Evolutionary conservation across 1,140 invertebrate species (phyloP).

Genomic region (Penaeus chinensis): DNA sequence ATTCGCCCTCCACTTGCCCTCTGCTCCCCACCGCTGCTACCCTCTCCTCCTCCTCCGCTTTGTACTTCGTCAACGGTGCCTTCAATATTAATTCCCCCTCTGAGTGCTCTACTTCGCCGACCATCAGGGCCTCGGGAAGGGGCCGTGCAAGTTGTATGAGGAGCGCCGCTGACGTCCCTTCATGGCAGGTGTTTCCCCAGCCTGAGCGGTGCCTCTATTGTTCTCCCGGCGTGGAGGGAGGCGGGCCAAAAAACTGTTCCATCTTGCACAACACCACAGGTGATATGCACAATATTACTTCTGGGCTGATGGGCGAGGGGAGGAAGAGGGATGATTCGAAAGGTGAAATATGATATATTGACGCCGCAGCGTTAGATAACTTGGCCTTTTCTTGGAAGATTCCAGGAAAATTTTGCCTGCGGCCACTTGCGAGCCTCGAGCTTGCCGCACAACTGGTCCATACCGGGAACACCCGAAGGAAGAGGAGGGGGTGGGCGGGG

Average conservation of each 20-base stretch:
- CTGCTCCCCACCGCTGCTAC: constrained; percentile 28
- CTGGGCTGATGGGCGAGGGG: too few species aligned
- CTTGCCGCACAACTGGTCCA: too few species aligned
- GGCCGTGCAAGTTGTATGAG: constrained; percentile 4
- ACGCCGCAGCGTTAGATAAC: too few species aligned
- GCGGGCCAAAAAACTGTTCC: too few species aligned
- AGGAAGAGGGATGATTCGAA: too few species aligned
- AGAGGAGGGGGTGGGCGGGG: neutral
- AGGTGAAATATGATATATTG: too few species aligned
- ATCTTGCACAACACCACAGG: too few species aligned
- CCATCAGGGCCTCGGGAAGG: neutral
- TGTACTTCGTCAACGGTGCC: constrained; percentile 28
- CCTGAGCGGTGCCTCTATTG: neutral
- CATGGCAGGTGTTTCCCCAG: neutral
- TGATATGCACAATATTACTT: too few species aligned
- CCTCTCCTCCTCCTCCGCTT: constrained; percentile 17
- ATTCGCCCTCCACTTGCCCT: constrained; percentile 48
- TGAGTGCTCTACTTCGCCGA: constrained; percentile 31
- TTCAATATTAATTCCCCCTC: constrained; percentile 24
- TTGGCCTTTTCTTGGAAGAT: too few species aligned
- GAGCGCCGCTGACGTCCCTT: constrained; percentile 26
- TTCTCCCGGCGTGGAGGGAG: constrained; percentile 5
- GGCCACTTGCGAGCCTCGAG: too few species aligned
- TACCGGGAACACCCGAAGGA: neutral
- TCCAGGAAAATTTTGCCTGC: too few species aligned